phyloP scores from a whole-genome alignment of 2,113 vertebrate genomes.

The Paralichthys olivaceus region DNA sequence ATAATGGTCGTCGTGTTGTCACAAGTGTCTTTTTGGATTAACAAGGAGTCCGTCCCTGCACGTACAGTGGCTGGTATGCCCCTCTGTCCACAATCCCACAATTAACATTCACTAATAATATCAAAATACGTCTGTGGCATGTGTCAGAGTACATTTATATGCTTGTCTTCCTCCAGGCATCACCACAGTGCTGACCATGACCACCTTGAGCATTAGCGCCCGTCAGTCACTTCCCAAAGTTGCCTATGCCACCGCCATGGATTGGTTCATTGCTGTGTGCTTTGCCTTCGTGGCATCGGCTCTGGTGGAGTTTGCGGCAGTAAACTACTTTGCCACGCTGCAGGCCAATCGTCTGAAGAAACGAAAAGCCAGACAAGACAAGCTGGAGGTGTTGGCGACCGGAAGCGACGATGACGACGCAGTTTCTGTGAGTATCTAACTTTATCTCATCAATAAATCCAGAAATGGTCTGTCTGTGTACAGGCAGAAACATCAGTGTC shows the following conservation, averaged over 20 bases:
- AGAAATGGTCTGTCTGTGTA: not conserved
- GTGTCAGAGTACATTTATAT: not conserved
- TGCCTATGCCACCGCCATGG: constrained; percentile 95
- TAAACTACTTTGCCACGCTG: constrained; percentile 95
- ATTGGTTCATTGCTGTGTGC: constrained; percentile 97
- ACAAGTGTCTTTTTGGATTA: constrained; percentile 88
- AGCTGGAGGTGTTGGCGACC: constrained; percentile 78
- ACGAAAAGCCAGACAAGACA: constrained; percentile 78
- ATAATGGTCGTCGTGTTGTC: constrained; percentile 89
- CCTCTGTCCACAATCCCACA: not conserved
- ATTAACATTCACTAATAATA: not conserved
- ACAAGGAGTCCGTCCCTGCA: constrained; percentile 88
- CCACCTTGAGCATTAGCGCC: constrained; percentile 95
- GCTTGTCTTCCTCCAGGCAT: constrained; percentile 83
- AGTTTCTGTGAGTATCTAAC: constrained; percentile 82
- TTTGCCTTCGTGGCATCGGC: constrained; percentile 95
- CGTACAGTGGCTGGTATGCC: constrained; percentile 85
- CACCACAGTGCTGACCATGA: constrained; percentile 97
- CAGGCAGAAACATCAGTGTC: no score
- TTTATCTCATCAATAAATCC: not conserved
- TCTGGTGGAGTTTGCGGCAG: constrained; percentile 94
- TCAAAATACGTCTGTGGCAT: not conserved
- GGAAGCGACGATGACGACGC: constrained; percentile 79
- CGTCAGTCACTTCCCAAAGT: constrained; percentile 94
- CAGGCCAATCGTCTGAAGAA: constrained; percentile 84